phyloP scores from a whole-genome alignment of 2,888 invertebrate species.

The Thyatira batis region DNA sequence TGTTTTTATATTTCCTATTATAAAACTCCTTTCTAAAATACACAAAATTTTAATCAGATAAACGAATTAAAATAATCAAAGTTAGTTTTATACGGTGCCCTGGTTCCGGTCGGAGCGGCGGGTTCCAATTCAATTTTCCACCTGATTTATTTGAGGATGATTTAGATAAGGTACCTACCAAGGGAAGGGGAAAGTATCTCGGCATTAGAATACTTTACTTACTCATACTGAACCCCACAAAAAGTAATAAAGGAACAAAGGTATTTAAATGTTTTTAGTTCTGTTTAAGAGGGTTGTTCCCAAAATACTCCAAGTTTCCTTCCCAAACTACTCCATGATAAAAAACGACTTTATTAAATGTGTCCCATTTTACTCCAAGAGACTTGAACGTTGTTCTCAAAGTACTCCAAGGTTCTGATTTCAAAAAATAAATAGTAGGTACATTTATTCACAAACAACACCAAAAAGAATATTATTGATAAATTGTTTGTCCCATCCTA shows the following conservation, averaged over 20 bases:
- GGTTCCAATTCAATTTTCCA: slow-evolving; percentile 71
- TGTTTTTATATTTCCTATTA: too few species aligned
- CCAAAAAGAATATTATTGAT: too few species aligned
- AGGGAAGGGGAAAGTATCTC: slow-evolving; percentile 15
- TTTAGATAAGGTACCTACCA: slow-evolving; percentile 48
- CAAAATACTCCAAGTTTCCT: too few species aligned
- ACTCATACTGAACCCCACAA: background rate
- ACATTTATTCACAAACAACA: too few species aligned
- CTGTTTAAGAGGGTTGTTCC: too few species aligned
- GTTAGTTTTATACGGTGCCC: slow-evolving; percentile 48
- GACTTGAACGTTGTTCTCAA: too few species aligned
- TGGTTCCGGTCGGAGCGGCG: slow-evolving; percentile 27
- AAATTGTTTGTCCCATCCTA: too few species aligned
- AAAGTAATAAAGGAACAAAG: background rate
- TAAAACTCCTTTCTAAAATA: slow-evolving; percentile 7
- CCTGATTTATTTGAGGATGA: slow-evolving; percentile 68
- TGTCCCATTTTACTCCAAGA: too few species aligned
- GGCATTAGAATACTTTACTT: background rate
- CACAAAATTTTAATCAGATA: slow-evolving; percentile 51
- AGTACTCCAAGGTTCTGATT: too few species aligned
- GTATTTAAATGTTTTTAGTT: background rate
- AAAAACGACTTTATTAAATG: too few species aligned
- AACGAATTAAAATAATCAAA: slow-evolving; percentile 59
- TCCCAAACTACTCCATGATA: too few species aligned
- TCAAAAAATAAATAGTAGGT: too few species aligned